These are phyloP conservation scores for Drosophila antonietae DNA, from an alignment of 2,888 invertebrate genomes.

Conservation along the genomic window DNA sequence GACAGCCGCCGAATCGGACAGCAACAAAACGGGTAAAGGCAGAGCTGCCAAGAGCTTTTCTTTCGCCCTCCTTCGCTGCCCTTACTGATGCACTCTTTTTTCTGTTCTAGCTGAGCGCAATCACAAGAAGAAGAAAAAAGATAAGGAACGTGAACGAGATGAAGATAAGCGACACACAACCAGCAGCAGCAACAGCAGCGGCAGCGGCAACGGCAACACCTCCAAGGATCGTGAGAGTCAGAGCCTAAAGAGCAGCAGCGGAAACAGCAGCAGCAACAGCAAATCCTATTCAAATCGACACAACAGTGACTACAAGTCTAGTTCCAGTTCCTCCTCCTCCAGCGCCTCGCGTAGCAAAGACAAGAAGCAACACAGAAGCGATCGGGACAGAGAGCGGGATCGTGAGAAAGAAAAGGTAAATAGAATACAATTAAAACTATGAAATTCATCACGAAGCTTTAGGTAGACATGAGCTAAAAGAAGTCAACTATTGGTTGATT, in stretches of 20 bases:
- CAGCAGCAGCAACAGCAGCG: conserved; percentile 13
- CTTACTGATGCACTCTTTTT: conserved; percentile 31
- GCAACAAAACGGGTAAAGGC: conserved; percentile 56
- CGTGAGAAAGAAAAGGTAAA: conserved; percentile 50
- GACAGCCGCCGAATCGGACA: conserved; percentile 39
- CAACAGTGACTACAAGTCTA: conserved; percentile 54
- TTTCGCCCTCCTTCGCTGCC: neutral
- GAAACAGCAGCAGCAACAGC: conserved; percentile 29
- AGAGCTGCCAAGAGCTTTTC: conserved; percentile 56
- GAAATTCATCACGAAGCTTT: no score
- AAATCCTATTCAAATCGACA: conserved; percentile 59
- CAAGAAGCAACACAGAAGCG: conserved; percentile 61
- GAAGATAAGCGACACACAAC: conserved; percentile 59
- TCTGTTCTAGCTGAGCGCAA: conserved; percentile 67
- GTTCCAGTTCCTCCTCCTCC: conserved; percentile 58
- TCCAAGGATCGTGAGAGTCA: conserved; percentile 38
- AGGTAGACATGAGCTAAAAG: no score
- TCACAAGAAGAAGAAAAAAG: conserved; percentile 84
- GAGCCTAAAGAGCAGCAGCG: conserved; percentile 22
- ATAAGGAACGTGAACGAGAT: conserved; percentile 81
- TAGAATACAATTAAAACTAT: no score
- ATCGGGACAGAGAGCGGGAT: conserved; percentile 62
- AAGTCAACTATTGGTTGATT: no score
- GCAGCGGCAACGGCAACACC: conserved; percentile 34
- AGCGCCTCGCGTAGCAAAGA: conserved; percentile 68